Evolutionary conservation across 2,113 vertebrate species (phyloP).

Genomic region (Rhinolophus ferrumequinum): DNA sequence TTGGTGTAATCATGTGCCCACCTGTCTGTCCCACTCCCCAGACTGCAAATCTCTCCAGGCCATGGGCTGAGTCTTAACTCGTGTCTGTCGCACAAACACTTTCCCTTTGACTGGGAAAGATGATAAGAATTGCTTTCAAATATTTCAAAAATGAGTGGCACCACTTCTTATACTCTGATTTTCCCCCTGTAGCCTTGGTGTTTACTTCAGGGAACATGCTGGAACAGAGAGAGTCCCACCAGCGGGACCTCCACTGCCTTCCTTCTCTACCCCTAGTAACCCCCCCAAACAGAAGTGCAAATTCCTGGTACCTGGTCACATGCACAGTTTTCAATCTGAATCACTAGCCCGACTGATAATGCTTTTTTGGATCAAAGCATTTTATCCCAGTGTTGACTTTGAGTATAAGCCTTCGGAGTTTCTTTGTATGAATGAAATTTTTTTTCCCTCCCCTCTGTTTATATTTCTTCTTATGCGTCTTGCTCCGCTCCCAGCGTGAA

Average conservation of each 20-base stretch:
- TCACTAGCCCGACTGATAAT: not conserved
- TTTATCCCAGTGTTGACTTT: not conserved
- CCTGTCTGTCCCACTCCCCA: not conserved
- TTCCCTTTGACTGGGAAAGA: not conserved
- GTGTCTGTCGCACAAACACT: not conserved
- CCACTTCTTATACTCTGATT: not conserved
- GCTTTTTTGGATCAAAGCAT: not conserved
- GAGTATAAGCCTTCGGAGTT: not conserved
- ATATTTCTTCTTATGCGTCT: not conserved
- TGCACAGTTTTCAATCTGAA: not conserved
- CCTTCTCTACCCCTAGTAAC: not conserved
- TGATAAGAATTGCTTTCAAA: not conserved
- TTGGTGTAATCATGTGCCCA: not conserved
- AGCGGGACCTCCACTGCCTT: fast-evolving
- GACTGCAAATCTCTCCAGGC: not conserved
- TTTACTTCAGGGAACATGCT: not conserved
- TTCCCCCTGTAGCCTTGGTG: not conserved
- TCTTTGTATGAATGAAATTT: not conserved
- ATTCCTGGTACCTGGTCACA: not conserved
- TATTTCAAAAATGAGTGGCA: not conserved
- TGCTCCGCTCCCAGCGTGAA: not conserved
- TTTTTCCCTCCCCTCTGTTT: not conserved
- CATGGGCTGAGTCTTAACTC: not conserved
- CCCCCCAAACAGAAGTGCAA: not conserved
- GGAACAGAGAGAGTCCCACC: not conserved